Evolutionary conservation across 2,113 vertebrate species (phyloP).

Genomic region (Corydoras maculifer): DNA sequence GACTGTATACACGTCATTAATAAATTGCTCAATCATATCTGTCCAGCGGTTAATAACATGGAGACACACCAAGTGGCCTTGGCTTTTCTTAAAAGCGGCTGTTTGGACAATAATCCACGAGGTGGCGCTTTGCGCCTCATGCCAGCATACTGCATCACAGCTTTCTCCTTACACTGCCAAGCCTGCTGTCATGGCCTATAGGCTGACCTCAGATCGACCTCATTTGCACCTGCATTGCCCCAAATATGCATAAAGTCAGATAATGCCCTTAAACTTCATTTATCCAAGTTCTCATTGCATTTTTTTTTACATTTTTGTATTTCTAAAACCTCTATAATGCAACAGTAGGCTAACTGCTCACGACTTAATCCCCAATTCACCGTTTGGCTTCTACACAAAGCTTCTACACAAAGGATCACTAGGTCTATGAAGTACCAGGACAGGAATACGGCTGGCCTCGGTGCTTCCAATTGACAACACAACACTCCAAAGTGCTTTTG

Average conservation of each 20-base stretch:
- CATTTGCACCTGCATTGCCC: background rate
- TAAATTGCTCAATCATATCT: too few relatives aligned
- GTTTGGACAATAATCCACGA: too few relatives aligned
- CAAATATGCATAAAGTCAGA: background rate
- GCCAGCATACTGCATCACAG: too few relatives aligned
- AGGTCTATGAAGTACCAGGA: background rate
- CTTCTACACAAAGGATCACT: background rate
- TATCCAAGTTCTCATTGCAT: background rate
- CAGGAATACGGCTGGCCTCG: too few relatives aligned
- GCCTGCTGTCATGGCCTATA: constrained; percentile 38
- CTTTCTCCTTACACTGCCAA: constrained; percentile 14
- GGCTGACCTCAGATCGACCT: too few relatives aligned
- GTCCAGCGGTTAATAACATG: too few relatives aligned
- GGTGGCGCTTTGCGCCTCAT: too few relatives aligned
- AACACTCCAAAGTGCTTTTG: constrained; percentile 38
- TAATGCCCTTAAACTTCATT: constrained; percentile 21
- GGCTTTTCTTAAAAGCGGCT: too few relatives aligned
- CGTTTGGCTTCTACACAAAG: background rate
- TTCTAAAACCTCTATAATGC: background rate
- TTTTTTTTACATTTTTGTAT: background rate
- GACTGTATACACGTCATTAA: too few relatives aligned
- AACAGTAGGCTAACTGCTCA: too few relatives aligned
- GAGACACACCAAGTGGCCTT: too few relatives aligned
- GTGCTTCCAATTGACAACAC: background rate
- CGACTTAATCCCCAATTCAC: background rate